Evolutionary conservation across 2,113 vertebrate species (phyloP), one percentile per base, ranked within the genome.

Genomic region (Ailuropoda melanoleuca): DNA sequence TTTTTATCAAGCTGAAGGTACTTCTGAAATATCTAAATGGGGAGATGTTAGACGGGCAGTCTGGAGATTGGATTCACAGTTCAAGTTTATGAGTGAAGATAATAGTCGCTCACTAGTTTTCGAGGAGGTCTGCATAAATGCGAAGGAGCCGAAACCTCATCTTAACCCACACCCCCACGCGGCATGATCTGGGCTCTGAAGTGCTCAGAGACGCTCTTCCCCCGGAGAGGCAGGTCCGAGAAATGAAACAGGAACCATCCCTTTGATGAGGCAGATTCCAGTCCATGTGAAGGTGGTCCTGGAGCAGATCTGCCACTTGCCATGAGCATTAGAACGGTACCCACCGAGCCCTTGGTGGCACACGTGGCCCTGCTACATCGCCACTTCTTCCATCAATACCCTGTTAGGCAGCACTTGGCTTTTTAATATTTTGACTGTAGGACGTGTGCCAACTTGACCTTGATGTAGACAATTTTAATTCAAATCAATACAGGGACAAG

Each of bases 401-500:
- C 97, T 94, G 98, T 98, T 96, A 98, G 98, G 98, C 98, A 98
- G 98, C 90, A 85, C 98, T 98, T 98, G 98, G 98, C 97, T 98
- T 98, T 98, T 98, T 98, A 98, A 98, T 98, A 98, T 98, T 99
- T 99, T 0, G 97, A 98, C 98, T 98, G 98, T 97, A 98, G 98
- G 98, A 98, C 97, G 92, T 95, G 98, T 97, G 98, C 97, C 98
- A 98, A 96, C 98, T 97, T 43, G 98, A 98, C 99, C 99, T 99
- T 99, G 98, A 98, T 97, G 98, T 94, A 97, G 98, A 97, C 99
- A 98, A 98, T 98, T 98, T 99, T 98, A 98, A 99, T 99, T 99
- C 98, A 98, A 98, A 99, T 99, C 99, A 99, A 99, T 99, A 99
- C 97, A 24, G 62, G 96, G 97, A 98, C 99, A 99, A 99, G 99